Percentiles rank a stretch among this genome's conserved stretches.
Evolutionary conservation across 1,140 invertebrate genomes (phyloP).

Genomic region (Tetramorium parvispinum): DNA sequence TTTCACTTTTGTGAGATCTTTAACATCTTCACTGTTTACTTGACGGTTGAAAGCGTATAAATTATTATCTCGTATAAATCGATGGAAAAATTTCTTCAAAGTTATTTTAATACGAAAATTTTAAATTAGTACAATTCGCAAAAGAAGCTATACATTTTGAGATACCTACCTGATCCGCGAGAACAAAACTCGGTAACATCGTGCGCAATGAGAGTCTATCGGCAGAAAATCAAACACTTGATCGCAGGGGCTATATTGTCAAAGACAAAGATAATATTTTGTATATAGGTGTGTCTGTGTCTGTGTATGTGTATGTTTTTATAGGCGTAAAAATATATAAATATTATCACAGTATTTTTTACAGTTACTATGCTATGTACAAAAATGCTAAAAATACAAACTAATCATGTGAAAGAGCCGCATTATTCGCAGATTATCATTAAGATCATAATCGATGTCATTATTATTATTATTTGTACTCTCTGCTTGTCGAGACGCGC

Average conservation of each 20-base stretch:
- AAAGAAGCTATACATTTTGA: neutral
- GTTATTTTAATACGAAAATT: neutral
- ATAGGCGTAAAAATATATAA: conserved; percentile 81
- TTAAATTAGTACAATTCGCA: neutral
- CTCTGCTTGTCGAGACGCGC: conserved; percentile 67
- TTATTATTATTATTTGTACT: conserved; percentile 76
- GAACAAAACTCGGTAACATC: neutral
- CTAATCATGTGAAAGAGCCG: conserved; percentile 63
- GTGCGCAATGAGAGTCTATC: conserved; percentile 30
- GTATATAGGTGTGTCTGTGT: conserved; percentile 49
- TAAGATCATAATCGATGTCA: conserved; percentile 57
- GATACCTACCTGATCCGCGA: conserved; percentile 48
- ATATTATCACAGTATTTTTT: conserved; percentile 85
- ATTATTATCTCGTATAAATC: neutral
- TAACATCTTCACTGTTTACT: neutral
- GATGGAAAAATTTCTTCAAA: neutral
- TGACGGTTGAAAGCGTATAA: neutral
- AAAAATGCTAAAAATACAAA: conserved; percentile 79
- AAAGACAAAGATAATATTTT: conserved; percentile 15
- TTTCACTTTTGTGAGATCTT: neutral
- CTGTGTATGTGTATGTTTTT: conserved; percentile 32
- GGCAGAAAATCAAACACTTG: conserved; percentile 36
- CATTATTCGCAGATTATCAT: conserved; percentile 65
- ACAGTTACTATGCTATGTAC: conserved; percentile 83
- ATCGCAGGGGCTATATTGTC: conserved; percentile 28